phyloP scores from a whole-genome alignment of 2,888 invertebrate genomes.

The Drosophila koepferae region DNA sequence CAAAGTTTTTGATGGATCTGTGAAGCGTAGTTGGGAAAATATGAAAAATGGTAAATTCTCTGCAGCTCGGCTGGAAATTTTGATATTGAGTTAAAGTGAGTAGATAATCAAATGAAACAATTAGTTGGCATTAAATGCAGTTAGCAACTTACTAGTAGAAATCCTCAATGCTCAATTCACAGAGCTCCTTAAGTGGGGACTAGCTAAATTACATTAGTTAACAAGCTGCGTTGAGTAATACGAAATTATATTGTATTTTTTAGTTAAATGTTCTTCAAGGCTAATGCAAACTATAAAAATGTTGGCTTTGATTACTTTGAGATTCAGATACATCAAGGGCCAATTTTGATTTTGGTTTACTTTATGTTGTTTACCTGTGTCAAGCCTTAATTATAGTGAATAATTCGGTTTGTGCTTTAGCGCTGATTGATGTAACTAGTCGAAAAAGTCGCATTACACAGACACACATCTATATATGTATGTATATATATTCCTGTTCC shows the following conservation, averaged over 20 bases:
- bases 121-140: background rate
- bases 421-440: background rate
- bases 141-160: too few species aligned
- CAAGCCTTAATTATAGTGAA: background rate
- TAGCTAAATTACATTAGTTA: too few species aligned
- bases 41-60: background rate
- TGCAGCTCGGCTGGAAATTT: background rate
- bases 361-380: background rate
- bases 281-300: too few species aligned
- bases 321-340: too few species aligned
- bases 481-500: background rate
- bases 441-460: background rate
- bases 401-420: background rate
- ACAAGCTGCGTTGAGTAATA: too few species aligned
- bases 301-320: too few species aligned
- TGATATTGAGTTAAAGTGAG: background rate
- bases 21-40: background rate
- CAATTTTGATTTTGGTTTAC: background rate
- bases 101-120: background rate
- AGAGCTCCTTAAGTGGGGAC: background rate
- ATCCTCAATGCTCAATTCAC: background rate
- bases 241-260: too few species aligned
- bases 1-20: background rate
- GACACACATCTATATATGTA: background rate
- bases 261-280: too few species aligned